phyloP scores from a whole-genome alignment of 2,797 vertebrate genomes.

The Onychomys torridus region DNA sequence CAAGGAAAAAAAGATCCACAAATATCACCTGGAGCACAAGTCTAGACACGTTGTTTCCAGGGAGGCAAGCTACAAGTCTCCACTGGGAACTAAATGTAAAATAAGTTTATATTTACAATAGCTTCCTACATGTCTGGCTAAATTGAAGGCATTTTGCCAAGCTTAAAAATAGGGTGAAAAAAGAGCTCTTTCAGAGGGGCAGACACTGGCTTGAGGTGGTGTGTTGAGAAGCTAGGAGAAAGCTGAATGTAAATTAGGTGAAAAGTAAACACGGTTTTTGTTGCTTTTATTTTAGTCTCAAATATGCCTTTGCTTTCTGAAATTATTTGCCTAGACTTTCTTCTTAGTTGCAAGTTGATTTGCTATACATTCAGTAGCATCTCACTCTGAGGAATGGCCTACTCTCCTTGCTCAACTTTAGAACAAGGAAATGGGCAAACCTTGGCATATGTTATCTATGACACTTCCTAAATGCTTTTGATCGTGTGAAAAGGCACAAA shows the following conservation, averaged over 20 bases:
- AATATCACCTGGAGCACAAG: not conserved
- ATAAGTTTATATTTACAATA: constrained; percentile 71
- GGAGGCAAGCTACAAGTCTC: constrained; percentile 30
- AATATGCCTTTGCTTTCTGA: constrained; percentile 18
- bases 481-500: not conserved
- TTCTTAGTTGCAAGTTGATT: not conserved
- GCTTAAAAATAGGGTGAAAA: not conserved
- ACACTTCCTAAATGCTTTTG: not conserved
- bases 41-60: not conserved
- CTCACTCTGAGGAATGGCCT: not conserved
- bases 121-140: constrained; percentile 52
- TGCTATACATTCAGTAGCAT: not conserved
- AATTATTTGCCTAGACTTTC: constrained; percentile 56
- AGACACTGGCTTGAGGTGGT: not conserved
- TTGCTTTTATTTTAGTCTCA: constrained; percentile 33
- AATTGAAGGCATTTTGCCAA: constrained; percentile 72
- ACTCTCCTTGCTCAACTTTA: not conserved
- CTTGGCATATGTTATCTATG: not conserved
- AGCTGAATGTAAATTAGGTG: constrained; percentile 21
- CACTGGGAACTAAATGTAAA: constrained; percentile 51
- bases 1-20: not conserved
- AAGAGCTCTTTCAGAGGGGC: constrained; percentile 19
- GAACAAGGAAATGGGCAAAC: not conserved
- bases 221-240: not conserved
- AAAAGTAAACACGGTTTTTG: constrained; percentile 31